Evolutionary conservation across 2,797 vertebrate species (phyloP).

Genomic region (Acanthopagrus latus): DNA sequence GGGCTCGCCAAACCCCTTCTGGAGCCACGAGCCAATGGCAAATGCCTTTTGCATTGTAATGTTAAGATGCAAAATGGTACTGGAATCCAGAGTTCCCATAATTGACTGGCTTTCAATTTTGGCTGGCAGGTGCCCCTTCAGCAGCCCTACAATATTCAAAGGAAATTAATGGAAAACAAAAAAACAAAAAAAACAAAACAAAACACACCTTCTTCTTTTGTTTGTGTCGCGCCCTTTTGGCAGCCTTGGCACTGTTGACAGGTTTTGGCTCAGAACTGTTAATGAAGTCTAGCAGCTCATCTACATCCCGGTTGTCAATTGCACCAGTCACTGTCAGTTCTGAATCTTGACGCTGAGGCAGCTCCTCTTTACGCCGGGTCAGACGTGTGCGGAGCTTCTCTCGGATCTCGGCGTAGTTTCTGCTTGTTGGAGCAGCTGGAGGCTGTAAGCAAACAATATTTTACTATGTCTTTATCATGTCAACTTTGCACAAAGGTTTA

Average conservation of each 20-base stretch:
- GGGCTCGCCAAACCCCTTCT: too few relatives aligned
- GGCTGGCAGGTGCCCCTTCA: neutral
- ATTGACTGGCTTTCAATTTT: neutral
- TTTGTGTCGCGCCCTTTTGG: conserved; percentile 98
- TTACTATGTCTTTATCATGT: neutral
- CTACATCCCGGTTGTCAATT: conserved; percentile 95
- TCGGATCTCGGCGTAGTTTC: conserved; percentile 98
- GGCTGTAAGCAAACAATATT: conserved; percentile 83
- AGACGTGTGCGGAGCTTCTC: conserved; percentile 97
- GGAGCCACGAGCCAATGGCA: too few relatives aligned
- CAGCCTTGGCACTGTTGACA: conserved; percentile 97
- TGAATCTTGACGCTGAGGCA: conserved; percentile 92
- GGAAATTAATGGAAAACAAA: neutral
- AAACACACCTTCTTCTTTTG: conserved; percentile 94
- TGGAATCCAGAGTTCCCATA: too few relatives aligned
- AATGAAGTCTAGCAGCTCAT: conserved; percentile 97
- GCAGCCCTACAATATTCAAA: too few relatives aligned
- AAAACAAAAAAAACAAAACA: too few relatives aligned
- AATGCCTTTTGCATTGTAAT: too few relatives aligned
- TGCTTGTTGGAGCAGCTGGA: conserved; percentile 96
- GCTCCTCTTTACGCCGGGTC: conserved; percentile 96
- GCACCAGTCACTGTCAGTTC: conserved; percentile 86
- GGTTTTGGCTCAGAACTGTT: conserved; percentile 97
- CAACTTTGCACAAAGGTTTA: neutral
- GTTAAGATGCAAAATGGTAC: too few relatives aligned